Evolutionary conservation across 2,113 vertebrate species (phyloP).

Genomic region (Chamaea fasciata): DNA sequence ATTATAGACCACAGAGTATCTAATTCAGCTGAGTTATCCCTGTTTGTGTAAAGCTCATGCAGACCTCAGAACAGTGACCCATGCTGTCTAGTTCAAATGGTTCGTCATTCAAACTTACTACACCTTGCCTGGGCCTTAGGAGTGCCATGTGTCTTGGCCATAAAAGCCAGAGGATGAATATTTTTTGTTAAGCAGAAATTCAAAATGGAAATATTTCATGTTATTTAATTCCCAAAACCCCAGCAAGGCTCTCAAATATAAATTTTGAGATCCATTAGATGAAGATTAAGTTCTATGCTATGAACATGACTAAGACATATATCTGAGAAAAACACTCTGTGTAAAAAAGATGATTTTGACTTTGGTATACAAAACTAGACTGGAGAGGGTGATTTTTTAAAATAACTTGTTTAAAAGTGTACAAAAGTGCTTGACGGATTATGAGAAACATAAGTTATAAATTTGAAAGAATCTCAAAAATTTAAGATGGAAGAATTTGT

Average conservation of each 20-base stretch:
- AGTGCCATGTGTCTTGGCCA: neutral
- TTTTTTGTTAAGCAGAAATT: neutral
- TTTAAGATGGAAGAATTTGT: neutral
- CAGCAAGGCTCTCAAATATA: neutral
- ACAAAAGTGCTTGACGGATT: neutral
- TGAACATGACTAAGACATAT: neutral
- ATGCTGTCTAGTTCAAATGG: rapidly evolving
- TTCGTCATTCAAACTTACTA: neutral
- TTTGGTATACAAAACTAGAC: neutral
- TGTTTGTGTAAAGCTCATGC: neutral
- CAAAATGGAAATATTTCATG: neutral
- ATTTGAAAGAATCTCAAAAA: neutral
- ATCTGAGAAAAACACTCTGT: neutral
- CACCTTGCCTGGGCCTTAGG: neutral
- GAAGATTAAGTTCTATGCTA: neutral
- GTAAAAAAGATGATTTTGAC: neutral
- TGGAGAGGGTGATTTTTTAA: neutral
- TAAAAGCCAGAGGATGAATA: neutral
- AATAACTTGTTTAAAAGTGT: neutral
- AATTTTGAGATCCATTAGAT: neutral
- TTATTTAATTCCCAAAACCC: neutral
- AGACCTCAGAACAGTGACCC: neutral
- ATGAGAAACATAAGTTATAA: neutral
- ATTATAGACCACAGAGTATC: neutral
- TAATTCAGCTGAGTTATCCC: neutral